These are phyloP conservation scores for Rostratula benghalensis DNA, from an alignment of 2,113 vertebrate species.

Conservation along the genomic window DNA sequence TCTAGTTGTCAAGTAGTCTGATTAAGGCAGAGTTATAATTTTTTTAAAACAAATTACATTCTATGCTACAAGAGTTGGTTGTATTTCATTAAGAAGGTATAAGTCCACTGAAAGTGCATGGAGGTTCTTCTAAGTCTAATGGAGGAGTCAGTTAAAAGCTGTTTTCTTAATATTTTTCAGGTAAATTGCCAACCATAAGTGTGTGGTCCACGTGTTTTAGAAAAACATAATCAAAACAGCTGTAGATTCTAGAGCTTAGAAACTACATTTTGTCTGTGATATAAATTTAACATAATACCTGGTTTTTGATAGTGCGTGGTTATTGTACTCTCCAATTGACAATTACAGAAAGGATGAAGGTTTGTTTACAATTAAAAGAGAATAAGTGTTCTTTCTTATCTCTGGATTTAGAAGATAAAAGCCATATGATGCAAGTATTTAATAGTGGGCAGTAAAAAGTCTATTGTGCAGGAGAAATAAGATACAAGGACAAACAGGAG, in stretches of 20 bases:
- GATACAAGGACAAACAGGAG: neutral
- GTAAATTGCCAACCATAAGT: neutral
- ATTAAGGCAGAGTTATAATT: neutral
- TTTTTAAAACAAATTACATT: neutral
- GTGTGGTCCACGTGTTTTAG: neutral
- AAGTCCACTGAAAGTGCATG: neutral
- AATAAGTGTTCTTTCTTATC: neutral
- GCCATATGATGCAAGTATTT: neutral
- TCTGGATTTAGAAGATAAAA: neutral
- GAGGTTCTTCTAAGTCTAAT: neutral
- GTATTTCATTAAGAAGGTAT: neutral
- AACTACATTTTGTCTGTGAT: neutral
- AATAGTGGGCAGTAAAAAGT: neutral
- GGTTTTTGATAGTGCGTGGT: neutral
- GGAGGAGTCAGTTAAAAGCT: neutral
- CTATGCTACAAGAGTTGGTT: neutral
- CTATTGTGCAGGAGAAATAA: neutral
- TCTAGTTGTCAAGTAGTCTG: neutral
- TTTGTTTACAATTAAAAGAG: neutral
- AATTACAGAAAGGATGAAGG: neutral
- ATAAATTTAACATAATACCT: neutral
- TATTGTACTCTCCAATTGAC: neutral
- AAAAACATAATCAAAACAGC: neutral
- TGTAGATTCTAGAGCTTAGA: neutral
- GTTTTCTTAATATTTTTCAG: neutral